Evolutionary conservation across 2,113 vertebrate genomes (phyloP).

Genomic region (Potamarius usumacintae): DNA sequence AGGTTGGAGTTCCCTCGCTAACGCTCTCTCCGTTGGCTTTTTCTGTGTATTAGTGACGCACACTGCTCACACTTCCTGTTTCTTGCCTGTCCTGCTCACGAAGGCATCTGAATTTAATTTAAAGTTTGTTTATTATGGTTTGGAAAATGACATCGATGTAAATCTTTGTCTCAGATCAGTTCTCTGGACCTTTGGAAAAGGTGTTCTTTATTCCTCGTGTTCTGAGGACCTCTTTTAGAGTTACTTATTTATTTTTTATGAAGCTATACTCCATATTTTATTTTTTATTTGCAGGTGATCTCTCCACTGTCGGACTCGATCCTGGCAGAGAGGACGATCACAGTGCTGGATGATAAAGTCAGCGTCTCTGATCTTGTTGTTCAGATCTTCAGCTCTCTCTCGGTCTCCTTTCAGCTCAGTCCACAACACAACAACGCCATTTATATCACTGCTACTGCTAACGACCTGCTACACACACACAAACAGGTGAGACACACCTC

Average conservation of each 20-base stretch:
- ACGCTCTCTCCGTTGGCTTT: background rate
- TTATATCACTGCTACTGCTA: constrained; percentile 78
- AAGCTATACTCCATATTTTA: too few relatives aligned
- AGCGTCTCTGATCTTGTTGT: constrained; percentile 88
- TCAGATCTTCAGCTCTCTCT: constrained; percentile 85
- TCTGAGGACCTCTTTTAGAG: background rate
- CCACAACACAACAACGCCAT: constrained; percentile 79
- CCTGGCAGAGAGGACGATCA: constrained; percentile 93
- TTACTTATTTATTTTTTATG: background rate
- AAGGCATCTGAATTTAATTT: background rate
- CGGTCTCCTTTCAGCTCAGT: constrained; percentile 80
- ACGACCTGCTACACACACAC: constrained; percentile 80
- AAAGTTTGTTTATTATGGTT: background rate
- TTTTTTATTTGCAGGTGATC: constrained; percentile 77
- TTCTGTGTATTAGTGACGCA: background rate
- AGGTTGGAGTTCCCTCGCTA: too few relatives aligned
- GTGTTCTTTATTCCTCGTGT: background rate
- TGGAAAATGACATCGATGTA: background rate
- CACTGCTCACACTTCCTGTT: background rate
- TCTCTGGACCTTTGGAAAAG: background rate
- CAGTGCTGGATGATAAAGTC: constrained; percentile 89
- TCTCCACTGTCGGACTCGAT: constrained; percentile 95
- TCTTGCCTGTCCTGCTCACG: background rate
- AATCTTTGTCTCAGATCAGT: background rate
- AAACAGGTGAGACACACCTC: constrained; percentile 78